Percentiles rank a stretch among this genome's conserved stretches.
Conservation (phyloP, 2,113 vertebrate genomes). For the Cynopterus brachyotis region DNA sequence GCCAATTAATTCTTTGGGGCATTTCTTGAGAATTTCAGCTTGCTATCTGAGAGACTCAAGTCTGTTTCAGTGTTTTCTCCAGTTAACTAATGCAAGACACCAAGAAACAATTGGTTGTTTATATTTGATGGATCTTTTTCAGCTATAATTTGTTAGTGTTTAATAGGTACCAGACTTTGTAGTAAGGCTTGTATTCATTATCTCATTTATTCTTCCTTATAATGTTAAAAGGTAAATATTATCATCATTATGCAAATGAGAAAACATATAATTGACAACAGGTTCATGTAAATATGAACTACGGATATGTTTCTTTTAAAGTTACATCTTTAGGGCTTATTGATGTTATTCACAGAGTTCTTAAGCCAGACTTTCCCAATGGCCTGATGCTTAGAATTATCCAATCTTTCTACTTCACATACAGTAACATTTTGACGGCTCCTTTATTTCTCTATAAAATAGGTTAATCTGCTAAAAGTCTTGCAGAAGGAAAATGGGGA, state of each 20-base stretch:
- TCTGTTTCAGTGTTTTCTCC: not conserved
- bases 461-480: not conserved
- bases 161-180: not conserved
- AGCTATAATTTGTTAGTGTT: not conserved
- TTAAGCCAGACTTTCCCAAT: not conserved
- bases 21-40: constrained; percentile 1
- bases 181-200: not conserved
- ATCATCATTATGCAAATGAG: constrained; percentile 25
- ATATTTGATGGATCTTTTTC: not conserved
- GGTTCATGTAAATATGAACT: not conserved
- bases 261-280: not conserved
- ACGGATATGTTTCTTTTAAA: not conserved
- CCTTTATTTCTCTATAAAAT: not conserved
- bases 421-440: not conserved
- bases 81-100: not conserved
- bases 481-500: not conserved
- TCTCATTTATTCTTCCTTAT: not conserved
- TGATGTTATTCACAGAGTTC: not conserved
- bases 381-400: not conserved
- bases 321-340: not conserved
- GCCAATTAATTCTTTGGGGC: not conserved
- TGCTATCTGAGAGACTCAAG: not conserved
- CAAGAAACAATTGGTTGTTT: not conserved
- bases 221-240: not conserved
- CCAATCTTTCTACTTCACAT: not conserved